Percentiles rank a stretch among this genome's conserved stretches.
These are phyloP conservation scores for Brachylomia viminalis DNA, from an alignment of 2,888 invertebrate genomes.

Conservation along the genomic window DNA sequence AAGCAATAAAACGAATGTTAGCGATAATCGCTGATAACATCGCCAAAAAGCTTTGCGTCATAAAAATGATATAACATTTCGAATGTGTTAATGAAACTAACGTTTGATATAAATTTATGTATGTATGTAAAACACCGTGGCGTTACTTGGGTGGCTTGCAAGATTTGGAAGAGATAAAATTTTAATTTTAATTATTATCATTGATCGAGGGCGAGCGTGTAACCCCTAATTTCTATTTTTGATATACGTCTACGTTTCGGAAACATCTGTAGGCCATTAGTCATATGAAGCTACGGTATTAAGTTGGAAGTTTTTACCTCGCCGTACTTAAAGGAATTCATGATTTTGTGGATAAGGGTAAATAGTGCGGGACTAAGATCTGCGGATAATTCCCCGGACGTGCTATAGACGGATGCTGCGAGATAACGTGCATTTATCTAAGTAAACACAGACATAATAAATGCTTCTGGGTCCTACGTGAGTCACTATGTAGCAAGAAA, in stretches of 20 bases:
- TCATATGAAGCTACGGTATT: conserved; percentile 81
- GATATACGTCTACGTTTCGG: conserved; percentile 73
- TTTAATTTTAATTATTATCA: conserved; percentile 86
- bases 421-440: conserved; percentile 72
- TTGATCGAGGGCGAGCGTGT: conserved; percentile 81
- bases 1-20: conserved; percentile 54
- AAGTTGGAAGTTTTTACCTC: conserved; percentile 66
- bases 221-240: conserved; percentile 89
- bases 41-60: conserved; percentile 48
- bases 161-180: conserved; percentile 80
- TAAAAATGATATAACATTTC: conserved; percentile 56
- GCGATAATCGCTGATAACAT: conserved; percentile 63
- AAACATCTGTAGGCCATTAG: conserved; percentile 86
- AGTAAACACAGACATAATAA: conserved; percentile 67
- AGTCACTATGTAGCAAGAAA: conserved; percentile 53
- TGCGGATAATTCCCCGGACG: conserved; percentile 77
- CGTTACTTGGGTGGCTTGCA: conserved; percentile 84
- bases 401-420: conserved; percentile 71
- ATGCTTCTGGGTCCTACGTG: conserved; percentile 61
- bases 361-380: conserved; percentile 68
- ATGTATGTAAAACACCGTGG: conserved; percentile 70
- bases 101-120: conserved; percentile 65
- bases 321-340: conserved; percentile 66
- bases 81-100: conserved; percentile 60
- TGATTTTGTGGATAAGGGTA: conserved; percentile 70